Evolutionary conservation across 2,797 vertebrate genomes (phyloP).

Genomic region (Lepidocolaptes lacrymiger): DNA sequence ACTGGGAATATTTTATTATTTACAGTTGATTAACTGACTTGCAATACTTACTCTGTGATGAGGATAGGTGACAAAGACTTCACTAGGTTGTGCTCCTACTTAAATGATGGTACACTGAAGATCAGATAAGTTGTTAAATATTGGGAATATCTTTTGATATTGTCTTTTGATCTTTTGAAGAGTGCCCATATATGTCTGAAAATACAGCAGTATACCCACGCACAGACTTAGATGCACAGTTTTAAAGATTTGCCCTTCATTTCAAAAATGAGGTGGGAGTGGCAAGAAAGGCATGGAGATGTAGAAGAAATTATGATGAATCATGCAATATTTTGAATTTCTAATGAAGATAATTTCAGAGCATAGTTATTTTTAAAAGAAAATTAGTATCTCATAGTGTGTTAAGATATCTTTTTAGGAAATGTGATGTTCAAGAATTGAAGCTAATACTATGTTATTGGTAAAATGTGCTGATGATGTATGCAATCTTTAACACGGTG

Average conservation of each 20-base stretch:
- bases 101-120: background rate
- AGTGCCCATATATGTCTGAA: background rate
- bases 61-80: background rate
- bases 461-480: background rate
- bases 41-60: background rate
- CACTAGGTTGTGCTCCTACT: fast-evolving
- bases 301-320: background rate
- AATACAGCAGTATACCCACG: background rate
- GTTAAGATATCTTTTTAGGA: background rate
- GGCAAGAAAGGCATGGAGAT: background rate
- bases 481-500: background rate
- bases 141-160: background rate
- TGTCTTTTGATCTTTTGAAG: background rate
- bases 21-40: background rate
- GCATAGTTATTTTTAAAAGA: background rate
- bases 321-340: background rate
- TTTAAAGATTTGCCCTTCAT: background rate
- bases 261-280: background rate
- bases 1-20: background rate
- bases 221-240: background rate
- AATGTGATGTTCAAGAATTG: background rate
- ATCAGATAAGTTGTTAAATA: background rate
- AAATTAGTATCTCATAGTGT: background rate
- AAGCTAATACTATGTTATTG: background rate
- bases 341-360: background rate